Evolutionary conservation across 2,113 vertebrate species (phyloP), one percentile per base, ranked within the genome.

Genomic region (Tetrax tetrax): DNA sequence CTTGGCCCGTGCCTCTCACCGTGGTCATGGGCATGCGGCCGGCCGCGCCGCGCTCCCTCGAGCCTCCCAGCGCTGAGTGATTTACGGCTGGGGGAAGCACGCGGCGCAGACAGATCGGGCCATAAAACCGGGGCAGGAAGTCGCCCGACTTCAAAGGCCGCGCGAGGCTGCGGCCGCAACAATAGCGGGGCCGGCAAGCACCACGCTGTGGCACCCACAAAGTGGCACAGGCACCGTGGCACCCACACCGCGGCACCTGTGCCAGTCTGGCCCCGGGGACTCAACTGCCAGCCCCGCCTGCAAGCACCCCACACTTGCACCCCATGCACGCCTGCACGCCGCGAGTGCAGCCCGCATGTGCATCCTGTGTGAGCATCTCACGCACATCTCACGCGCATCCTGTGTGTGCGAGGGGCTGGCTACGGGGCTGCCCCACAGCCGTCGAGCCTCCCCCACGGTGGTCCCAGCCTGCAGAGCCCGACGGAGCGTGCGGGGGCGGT

Each of bases 61-160:
- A 88, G 41, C 19, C 50, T 41, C 75, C 61, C 5, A 10, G 61
- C 1, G 5, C 33, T 2, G 28, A 54, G 35, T 79, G 86, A 86
- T 96, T 95, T 93, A 80, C 6, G 38, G 79, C 69, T 3, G 48
- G 57, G 85, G 91, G 86, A 83, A 95, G 82, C 56, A 6, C 53
- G 3, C 18, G 23, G 86, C 9, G 7, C 71, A 72, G 91, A 43
- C 14, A 63, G 91, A 79, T 76, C 1, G 48, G 71, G 93, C 92
- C 71, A 65, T 81, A 92, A 96, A 96, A 37, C 38, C 21, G 9
- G 43, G 87, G 83, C 96, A 94, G 95, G 95, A 95, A 95, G 79
- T 57, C 19, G 14, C 77, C n/a, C 7, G 11, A 80, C 93, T 90
- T 95, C 96, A 96, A 96, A 96, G 94, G 63, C 51, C 5, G 29